Evolutionary conservation across 2,113 vertebrate genomes (phyloP).

Genomic region (Daboia siamensis): DNA sequence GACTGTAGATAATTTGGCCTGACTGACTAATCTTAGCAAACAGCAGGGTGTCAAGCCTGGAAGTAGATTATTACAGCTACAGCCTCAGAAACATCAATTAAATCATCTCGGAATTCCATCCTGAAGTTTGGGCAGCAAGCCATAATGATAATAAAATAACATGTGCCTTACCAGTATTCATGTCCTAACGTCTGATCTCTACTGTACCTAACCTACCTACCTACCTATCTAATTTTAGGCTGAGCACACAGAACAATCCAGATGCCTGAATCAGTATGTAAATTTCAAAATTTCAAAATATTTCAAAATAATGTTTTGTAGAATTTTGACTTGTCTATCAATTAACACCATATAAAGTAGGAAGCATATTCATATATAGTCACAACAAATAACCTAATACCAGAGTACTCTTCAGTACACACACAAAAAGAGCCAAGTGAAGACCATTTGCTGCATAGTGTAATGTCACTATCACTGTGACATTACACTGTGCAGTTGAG

Average conservation of each 20-base stretch:
- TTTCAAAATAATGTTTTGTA: no score
- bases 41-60: neutral
- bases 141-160: neutral
- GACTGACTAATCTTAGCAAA: neutral
- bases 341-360: no score
- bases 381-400: no score
- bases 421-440: no score
- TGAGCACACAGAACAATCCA: neutral
- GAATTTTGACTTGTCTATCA: no score
- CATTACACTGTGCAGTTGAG: neutral
- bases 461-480: neutral
- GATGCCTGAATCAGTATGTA: neutral
- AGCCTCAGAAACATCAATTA: neutral
- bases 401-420: no score
- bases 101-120: neutral
- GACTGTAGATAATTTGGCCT: neutral
- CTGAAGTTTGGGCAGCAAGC: neutral
- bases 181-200: neutral
- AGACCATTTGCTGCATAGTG: neutral
- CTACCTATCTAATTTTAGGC: neutral
- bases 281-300: neutral
- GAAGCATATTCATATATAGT: no score
- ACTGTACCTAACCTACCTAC: neutral
- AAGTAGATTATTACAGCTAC: neutral
- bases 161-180: neutral